Conservation (phyloP, 2,113 vertebrate genomes). For the Phycodurus eques region DNA sequence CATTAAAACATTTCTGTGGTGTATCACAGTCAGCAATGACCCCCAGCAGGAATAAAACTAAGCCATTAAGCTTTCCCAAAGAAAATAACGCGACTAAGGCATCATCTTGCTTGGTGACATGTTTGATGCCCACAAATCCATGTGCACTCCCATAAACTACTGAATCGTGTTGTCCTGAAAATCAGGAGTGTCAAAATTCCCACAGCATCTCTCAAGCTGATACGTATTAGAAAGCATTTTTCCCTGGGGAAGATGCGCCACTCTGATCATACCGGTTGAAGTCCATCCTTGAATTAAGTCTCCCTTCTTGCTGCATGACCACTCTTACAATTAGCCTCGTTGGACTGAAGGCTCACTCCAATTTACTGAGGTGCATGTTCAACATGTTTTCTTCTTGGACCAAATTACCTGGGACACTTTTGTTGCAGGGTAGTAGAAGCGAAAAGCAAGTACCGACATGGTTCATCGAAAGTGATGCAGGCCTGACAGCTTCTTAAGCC, state of each 20-base stretch:
- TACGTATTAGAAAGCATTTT: slow-evolving; percentile 15
- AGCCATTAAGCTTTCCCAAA: neutral
- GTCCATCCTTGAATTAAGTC: slow-evolving; percentile 28
- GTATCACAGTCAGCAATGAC: neutral
- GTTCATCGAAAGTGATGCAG: slow-evolving; percentile 33
- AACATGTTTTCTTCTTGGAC: slow-evolving; percentile 37
- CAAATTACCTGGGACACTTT: slow-evolving; percentile 49
- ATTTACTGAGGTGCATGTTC: slow-evolving; percentile 37
- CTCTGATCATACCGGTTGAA: slow-evolving; percentile 10
- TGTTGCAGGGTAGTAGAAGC: slow-evolving; percentile 10
- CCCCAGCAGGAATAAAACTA: neutral
- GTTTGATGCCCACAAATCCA: slow-evolving; percentile 26
- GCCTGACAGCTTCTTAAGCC: slow-evolving; percentile 37
- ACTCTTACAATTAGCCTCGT: slow-evolving; percentile 41
- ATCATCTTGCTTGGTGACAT: neutral
- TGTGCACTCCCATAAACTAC: slow-evolving; percentile 8
- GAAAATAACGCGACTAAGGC: neutral
- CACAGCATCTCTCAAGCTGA: neutral
- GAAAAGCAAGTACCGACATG: neutral
- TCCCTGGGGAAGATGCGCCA: slow-evolving; percentile 10
- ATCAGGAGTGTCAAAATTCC: slow-evolving; percentile 13
- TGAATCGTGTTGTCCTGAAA: slow-evolving; percentile 14
- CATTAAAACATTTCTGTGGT: neutral
- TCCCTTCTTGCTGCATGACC: slow-evolving; percentile 16
- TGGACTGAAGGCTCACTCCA: slow-evolving; percentile 26